Conservation (phyloP, 1,140 invertebrate genomes). For the Venturia canescens region DNA sequence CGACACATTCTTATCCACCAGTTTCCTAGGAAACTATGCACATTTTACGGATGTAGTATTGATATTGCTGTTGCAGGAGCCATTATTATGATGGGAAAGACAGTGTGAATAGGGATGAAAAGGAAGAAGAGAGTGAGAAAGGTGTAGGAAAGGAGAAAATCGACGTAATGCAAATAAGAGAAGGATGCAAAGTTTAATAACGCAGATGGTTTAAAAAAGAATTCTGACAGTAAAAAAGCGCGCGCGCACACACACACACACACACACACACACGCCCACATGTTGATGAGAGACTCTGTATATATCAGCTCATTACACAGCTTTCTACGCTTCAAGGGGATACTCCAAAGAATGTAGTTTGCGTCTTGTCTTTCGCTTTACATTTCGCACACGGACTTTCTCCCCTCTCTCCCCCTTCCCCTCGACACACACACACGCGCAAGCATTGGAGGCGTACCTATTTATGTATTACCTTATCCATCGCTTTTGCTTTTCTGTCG, state of each 20-base stretch:
- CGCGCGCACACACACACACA: not conserved
- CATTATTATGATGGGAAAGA: too few relatives aligned
- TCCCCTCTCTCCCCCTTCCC: not conserved
- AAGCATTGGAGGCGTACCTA: too few relatives aligned
- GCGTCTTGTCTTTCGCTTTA: conserved; percentile 26
- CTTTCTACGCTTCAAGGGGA: conserved; percentile 38
- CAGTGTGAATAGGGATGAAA: too few relatives aligned
- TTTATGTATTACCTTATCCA: not conserved
- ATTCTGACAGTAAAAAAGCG: not conserved
- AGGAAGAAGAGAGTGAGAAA: too few relatives aligned
- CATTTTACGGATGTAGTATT: too few relatives aligned
- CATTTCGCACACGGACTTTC: not conserved
- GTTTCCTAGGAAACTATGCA: too few relatives aligned
- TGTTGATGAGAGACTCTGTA: conserved; percentile 1
- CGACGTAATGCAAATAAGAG: too few relatives aligned
- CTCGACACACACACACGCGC: too few relatives aligned
- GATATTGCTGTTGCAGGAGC: too few relatives aligned
- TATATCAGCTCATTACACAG: not conserved
- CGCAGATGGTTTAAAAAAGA: not conserved
- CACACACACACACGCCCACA: not conserved
- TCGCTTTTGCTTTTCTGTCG: conserved; percentile 54
- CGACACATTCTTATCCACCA: too few relatives aligned
- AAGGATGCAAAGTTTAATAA: too few relatives aligned
- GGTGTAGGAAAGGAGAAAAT: too few relatives aligned
- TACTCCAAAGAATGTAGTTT: conserved; percentile 15